Evolutionary conservation across 2,113 vertebrate species (phyloP).

Genomic region (Epinephelus fuscoguttatus): DNA sequence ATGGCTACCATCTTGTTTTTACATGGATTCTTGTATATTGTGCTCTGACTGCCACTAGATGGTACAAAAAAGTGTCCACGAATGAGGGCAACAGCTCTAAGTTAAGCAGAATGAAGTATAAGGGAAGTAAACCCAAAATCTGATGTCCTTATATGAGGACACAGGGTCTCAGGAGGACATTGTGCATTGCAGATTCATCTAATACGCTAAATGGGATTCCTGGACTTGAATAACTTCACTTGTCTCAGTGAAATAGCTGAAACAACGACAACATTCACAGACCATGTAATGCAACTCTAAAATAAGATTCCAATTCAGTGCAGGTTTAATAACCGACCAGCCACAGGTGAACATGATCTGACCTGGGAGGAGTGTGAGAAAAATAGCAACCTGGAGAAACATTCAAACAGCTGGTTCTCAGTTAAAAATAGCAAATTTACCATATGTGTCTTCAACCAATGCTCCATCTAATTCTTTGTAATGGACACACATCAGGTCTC

Average conservation of each 20-base stretch:
- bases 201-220: background rate
- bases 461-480: background rate
- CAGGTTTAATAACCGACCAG: constrained; percentile 29
- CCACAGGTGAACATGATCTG: constrained; percentile 56
- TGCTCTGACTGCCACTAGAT: too few species aligned
- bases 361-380: constrained; percentile 34
- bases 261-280: constrained; percentile 27
- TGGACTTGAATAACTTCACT: background rate
- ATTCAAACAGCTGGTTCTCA: constrained; percentile 57
- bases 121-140: too few species aligned
- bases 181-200: background rate
- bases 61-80: too few species aligned
- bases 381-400: constrained; percentile 32
- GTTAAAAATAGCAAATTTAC: constrained; percentile 31
- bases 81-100: too few species aligned
- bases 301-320: constrained; percentile 4
- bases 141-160: too few species aligned
- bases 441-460: constrained; percentile 21
- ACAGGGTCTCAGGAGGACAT: too few species aligned
- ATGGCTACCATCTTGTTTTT: too few species aligned
- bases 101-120: too few species aligned
- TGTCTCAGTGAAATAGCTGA: constrained; percentile 12
- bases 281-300: constrained; percentile 24
- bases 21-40: too few species aligned
- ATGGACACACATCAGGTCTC: background rate